Percentiles rank a stretch among this genome's conserved stretches.
These are phyloP conservation scores for Celastrina argiolus DNA, from an alignment of 2,888 invertebrate genomes.

Conservation along the genomic window DNA sequence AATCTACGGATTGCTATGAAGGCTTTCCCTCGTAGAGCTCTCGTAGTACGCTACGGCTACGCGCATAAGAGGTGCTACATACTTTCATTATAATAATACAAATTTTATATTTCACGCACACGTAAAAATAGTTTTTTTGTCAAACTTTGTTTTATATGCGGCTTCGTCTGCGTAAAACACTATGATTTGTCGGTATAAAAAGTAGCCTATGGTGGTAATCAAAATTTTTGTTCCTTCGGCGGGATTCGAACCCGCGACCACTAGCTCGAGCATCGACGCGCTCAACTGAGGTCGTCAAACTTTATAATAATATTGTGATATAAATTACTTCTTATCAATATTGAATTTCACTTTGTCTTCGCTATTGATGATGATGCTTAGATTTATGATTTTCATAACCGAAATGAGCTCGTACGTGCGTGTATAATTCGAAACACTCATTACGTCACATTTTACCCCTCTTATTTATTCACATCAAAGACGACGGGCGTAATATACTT, in stretches of 20 bases:
- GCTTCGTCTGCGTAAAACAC: no score
- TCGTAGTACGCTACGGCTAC: neutral
- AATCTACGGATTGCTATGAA: neutral
- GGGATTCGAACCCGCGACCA: no score
- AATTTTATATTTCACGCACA: no score
- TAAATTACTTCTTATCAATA: neutral
- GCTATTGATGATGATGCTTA: neutral
- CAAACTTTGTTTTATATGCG: no score
- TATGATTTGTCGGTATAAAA: no score
- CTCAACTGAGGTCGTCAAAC: no score
- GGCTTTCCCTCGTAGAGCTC: neutral
- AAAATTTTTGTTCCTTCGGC: no score
- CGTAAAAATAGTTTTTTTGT: no score
- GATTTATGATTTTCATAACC: neutral
- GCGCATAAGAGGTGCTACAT: neutral
- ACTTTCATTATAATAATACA: neutral
- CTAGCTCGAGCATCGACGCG: no score
- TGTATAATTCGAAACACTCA: slow-evolving; percentile 5
- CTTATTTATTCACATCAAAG: neutral
- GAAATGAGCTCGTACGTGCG: neutral
- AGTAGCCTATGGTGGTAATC: no score
- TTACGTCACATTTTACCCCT: slow-evolving; percentile 5
- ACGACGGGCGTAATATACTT: neutral
- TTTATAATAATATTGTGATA: no score
- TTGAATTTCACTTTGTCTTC: neutral